Evolutionary conservation across 2,888 invertebrate species (phyloP), one percentile per base, ranked within the genome.

Genomic region (Ptycholaimellus sp.): DNA sequence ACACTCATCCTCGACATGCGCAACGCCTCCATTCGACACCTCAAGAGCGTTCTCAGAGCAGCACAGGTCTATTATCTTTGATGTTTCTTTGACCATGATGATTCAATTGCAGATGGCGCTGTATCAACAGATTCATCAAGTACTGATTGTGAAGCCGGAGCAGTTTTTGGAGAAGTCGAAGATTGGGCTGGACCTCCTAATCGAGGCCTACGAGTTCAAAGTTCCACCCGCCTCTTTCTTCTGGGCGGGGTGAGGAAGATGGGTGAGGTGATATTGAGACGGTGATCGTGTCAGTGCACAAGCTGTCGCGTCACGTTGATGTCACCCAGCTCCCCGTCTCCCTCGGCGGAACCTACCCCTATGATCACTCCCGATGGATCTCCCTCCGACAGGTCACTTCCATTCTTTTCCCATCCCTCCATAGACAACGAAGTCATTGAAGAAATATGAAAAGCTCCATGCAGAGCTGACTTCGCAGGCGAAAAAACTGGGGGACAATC

Each of bases 321-420:
- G 62, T 65, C 42, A 64, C 68, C 36, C 72, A 76, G 59, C 63
- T 79, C 52, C 74, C 76, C 32, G 66, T 67, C 42, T 73, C 74
- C 49, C 63, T 78, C 44, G 74, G 73, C 40, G 78, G 78, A 37
- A 68, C 67, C 40, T 68, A 73, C 56, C 61, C 66, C 40, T 76
- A 75, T 61, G 70, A 73, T 57, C 74, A 76, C 56, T 67, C 69
- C 37, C 65, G 68, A 46, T 79, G 79, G 79, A 67, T 76, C 46
- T 70, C 72, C 49, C 72, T 70, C 55, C 68, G 76, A 60, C 66
- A 74, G 66, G 78, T 77, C 63, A 63, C n/a, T 9, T 16, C 3
- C 7, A 7, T 6, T 7, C 11, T 23, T 6, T 23, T 7, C 11
- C 23, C 23, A 67, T 37, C 37, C 13, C 6, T n/a, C n/a, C n/a